These are phyloP conservation scores for Cotesia vestalis DNA, from an alignment of 1,140 invertebrate species.

Conservation along the genomic window DNA sequence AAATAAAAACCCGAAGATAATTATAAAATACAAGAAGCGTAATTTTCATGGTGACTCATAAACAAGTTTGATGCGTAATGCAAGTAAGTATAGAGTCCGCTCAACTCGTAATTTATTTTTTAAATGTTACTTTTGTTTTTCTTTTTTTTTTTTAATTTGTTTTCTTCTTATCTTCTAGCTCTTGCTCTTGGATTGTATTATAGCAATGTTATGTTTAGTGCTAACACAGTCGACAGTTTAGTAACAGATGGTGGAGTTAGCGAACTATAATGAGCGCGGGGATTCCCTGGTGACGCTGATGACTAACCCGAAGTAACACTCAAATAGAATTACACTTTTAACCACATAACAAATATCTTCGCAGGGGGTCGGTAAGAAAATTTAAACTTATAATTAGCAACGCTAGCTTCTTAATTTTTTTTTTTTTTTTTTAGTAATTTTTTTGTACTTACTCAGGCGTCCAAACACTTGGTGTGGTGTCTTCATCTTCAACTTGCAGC, in stretches of 20 bases:
- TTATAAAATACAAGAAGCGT: slow-evolving; percentile 31
- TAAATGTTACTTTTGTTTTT: too few relatives aligned
- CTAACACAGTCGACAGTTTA: too few relatives aligned
- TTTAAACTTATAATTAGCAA: background rate
- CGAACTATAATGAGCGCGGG: slow-evolving; percentile 29
- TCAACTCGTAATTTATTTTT: too few relatives aligned
- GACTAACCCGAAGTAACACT: background rate
- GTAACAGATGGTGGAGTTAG: too few relatives aligned
- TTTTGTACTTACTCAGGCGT: slow-evolving; percentile 39
- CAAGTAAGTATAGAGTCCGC: background rate
- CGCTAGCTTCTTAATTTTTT: too few relatives aligned
- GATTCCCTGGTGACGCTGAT: slow-evolving; percentile 15
- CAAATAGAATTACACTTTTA: slow-evolving; percentile 18
- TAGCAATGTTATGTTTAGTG: too few relatives aligned
- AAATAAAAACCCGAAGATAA: slow-evolving; percentile 10
- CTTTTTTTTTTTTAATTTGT: too few relatives aligned
- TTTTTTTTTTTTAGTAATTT: background rate
- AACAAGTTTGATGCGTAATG: slow-evolving; percentile 37
- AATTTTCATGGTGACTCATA: slow-evolving; percentile 35
- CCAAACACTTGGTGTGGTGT: slow-evolving; percentile 41
- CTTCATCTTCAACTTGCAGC: slow-evolving; percentile 33
- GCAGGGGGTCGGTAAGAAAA: slow-evolving; percentile 6
- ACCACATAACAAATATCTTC: background rate
- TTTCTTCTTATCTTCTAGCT: too few relatives aligned
- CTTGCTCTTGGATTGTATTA: too few relatives aligned